Evolutionary conservation across 2,797 vertebrate genomes (phyloP), one percentile per base, ranked within the genome.

Genomic region (Pygocentrus nattereri): DNA sequence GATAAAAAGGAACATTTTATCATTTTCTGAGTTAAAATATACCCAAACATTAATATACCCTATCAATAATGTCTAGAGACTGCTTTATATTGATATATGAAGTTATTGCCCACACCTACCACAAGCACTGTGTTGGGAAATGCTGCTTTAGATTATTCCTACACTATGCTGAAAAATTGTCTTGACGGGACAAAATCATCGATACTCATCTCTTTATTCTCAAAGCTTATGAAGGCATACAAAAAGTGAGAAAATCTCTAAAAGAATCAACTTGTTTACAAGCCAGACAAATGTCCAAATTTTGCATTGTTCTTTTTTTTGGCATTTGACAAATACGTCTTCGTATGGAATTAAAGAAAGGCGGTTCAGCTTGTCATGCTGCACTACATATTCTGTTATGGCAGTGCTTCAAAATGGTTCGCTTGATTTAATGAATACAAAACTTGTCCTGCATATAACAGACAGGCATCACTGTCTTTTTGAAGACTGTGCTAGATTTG

Each of bases 381-480:
- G n/a, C 58, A 56, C 49, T 31, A 30, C 18, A 75, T 44, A 11
- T 75, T 62, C 52, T 30, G 31, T 78, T 25, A 47, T 62, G 64
- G 50, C 68, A 27, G 49, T 25, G 47, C 49, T 25, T 30, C 49
- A 34, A 34, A 47, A 47, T 50, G 68, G 18, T 50, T 49, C 58
- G 59, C n/a, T 79, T 72, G 62, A 74, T 58, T 61, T 84, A 76
- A 86, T 64, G n/a, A 72, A 75, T 67, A 50, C 50, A 47, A 16
- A 13, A 54, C 47, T 41, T 6, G 11, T 74, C 49, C 56, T 50
- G 76, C 85, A 68, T 31, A 56, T 64, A 80, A 58, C 38, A 77
- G 65, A 47, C 56, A 52, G 50, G 16, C 25, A 59, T 34, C 27
- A 76, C 54, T 78, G 44, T 52, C 27, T 41, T 58, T 68, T 21